Evolutionary conservation across 2,888 invertebrate species (phyloP), one percentile per base, ranked within the genome.

Genomic region (Zaprionus bogoriensis): DNA sequence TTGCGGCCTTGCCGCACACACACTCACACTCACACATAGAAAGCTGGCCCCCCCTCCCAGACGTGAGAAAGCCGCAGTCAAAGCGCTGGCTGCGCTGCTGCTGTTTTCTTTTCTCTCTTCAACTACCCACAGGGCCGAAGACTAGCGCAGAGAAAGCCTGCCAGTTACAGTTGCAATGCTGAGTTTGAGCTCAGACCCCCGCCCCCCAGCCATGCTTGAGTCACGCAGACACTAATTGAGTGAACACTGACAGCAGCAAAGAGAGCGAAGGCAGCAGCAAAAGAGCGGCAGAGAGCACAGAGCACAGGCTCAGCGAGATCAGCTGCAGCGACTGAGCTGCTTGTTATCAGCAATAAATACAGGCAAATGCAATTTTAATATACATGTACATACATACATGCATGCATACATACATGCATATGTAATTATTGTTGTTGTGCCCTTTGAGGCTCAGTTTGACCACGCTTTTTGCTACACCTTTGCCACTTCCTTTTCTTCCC

Each of bases 1-100:
- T 80, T 86, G 83, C 83, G 86, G 86, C 86, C 86, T 86, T 86
- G 86, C 70, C 73, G 64, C 51, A 72, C 72, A 65, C 67, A 45
- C 45, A 48, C 20, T 44, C 19, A 20, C 17, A 19, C 10, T 17
- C 4, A 17, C 7, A 41, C 22, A 19, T 20, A 4, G 30, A 47
- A 9, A 10, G n/a, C 39, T 17, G 14, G 39, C 28, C 19, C 28
- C 45, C 47, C 12, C 67, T 32, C 30, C 20, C 20, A 45, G 60
- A 71, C 57, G 59, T 66, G 69, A 67, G 76, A 82, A 72, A 82
- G 66, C 75, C 65, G 27, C 58, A 50, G 17, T 23, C n/a, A 25
- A 22, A 38, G 17, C 14, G 17, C 39, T n/a, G 45, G 42, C 30
- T 44, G 42, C 14, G n/a, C 17, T 20, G 53, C 42, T 22, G 39